Evolutionary conservation across 2,888 invertebrate species (phyloP).

Genomic region (Sinodicranocentrus sp.): DNA sequence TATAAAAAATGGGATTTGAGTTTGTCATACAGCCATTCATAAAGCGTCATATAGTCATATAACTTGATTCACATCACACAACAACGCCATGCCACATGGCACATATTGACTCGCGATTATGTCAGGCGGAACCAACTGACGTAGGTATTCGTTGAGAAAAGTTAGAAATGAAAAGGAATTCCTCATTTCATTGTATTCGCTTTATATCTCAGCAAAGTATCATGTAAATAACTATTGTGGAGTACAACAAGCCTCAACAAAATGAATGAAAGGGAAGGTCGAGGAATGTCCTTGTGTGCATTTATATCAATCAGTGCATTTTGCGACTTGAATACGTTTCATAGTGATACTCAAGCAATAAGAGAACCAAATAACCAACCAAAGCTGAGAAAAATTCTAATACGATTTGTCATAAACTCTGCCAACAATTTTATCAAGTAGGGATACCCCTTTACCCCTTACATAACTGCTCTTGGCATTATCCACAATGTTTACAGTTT

Average conservation of each 20-base stretch:
- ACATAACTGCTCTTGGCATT: background rate
- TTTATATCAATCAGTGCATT: slow-evolving; percentile 8
- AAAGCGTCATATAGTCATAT: background rate
- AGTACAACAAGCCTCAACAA: background rate
- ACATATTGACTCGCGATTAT: background rate
- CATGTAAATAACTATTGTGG: background rate
- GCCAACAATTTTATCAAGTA: too few species aligned
- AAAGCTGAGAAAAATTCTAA: too few species aligned
- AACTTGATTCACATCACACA: background rate
- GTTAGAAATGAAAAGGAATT: background rate
- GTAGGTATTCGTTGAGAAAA: background rate
- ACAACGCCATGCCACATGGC: background rate
- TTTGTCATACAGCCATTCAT: background rate
- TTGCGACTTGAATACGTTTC: background rate
- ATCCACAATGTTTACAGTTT: background rate
- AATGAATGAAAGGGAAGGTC: slow-evolving; percentile 22
- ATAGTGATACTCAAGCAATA: background rate
- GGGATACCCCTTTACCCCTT: too few species aligned
- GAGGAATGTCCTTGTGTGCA: slow-evolving; percentile 21
- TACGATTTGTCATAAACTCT: too few species aligned
- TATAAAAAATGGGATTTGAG: background rate
- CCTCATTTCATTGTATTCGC: background rate
- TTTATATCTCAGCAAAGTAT: background rate
- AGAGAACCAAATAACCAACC: too few species aligned
- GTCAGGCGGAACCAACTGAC: slow-evolving; percentile 13